Evolutionary conservation across 2,888 invertebrate genomes (phyloP).

Genomic region (Agrochola lota): DNA sequence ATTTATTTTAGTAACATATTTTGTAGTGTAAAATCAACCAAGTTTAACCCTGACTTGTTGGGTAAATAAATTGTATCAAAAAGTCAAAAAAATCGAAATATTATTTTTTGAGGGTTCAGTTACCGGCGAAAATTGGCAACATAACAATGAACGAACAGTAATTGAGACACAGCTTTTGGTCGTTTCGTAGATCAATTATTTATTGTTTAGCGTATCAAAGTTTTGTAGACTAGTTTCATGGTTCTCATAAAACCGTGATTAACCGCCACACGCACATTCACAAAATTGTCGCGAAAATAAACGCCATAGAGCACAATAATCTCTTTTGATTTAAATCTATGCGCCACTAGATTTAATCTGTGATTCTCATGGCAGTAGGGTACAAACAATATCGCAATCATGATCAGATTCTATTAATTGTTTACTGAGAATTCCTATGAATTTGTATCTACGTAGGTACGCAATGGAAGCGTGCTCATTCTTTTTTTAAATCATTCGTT

Average conservation of each 20-base stretch:
- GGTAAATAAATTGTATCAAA: neutral
- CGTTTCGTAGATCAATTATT: too few relatives aligned
- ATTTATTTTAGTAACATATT: too few relatives aligned
- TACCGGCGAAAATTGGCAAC: too few relatives aligned
- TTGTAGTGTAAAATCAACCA: neutral
- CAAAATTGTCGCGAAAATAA: too few relatives aligned
- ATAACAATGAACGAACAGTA: too few relatives aligned
- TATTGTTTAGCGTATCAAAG: too few relatives aligned
- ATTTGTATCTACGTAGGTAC: conserved; percentile 1
- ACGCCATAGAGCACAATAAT: too few relatives aligned
- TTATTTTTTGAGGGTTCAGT: too few relatives aligned
- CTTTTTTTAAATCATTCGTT: conserved; percentile 22
- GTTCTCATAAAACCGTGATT: too few relatives aligned
- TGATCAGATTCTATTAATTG: conserved; percentile 39
- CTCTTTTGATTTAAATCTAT: conserved; percentile 38
- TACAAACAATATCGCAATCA: conserved; percentile 38
- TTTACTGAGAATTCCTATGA: conserved; percentile 34
- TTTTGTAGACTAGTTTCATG: too few relatives aligned
- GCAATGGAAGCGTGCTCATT: conserved; percentile 8
- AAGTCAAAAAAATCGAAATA: neutral
- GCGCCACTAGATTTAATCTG: conserved; percentile 36
- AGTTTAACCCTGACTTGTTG: neutral
- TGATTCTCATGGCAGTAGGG: conserved; percentile 37
- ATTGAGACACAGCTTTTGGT: too few relatives aligned
- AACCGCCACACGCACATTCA: too few relatives aligned